Percentiles rank a stretch among this genome's conserved stretches.
These are phyloP conservation scores for Hetaerina titia DNA, from an alignment of 2,888 invertebrate species.

Conservation along the genomic window DNA sequence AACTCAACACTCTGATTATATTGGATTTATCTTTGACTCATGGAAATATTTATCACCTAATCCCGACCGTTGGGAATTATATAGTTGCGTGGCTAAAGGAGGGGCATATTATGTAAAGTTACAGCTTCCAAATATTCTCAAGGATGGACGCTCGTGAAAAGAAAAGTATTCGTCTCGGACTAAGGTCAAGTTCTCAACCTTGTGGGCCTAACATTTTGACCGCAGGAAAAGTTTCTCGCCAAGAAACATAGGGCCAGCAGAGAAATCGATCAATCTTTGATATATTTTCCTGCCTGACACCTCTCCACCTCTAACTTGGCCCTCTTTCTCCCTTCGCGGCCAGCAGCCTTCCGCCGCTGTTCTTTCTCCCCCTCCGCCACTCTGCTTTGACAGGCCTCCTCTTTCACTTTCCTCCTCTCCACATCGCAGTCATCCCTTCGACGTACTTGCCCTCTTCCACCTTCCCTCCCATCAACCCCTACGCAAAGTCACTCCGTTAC, in stretches of 20 bases:
- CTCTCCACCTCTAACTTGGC: neutral
- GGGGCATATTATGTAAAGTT: too few relatives aligned
- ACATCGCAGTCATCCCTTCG: neutral
- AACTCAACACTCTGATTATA: too few relatives aligned
- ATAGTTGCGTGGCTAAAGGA: too few relatives aligned
- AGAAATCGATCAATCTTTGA: neutral
- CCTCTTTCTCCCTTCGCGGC: neutral
- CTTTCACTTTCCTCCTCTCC: neutral
- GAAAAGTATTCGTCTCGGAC: neutral
- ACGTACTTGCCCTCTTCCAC: neutral
- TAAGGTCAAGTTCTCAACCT: neutral
- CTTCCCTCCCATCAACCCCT: neutral
- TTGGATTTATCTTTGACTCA: too few relatives aligned
- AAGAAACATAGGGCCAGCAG: neutral
- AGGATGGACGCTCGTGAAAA: too few relatives aligned
- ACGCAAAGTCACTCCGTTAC: neutral
- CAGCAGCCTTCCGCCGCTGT: neutral
- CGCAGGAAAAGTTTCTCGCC: neutral
- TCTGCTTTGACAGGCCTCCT: neutral
- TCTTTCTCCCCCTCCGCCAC: neutral
- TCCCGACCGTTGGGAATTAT: too few relatives aligned
- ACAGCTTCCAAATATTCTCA: too few relatives aligned
- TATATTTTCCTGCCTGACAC: conserved; percentile 15
- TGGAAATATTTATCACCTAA: too few relatives aligned
- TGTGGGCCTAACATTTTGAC: neutral